A percentile compares a stretch with the other conserved stretches of the same genome.
These are phyloP conservation scores for Harlomillsia oculata DNA, from an alignment of 1,140 invertebrate genomes.

Conservation along the genomic window DNA sequence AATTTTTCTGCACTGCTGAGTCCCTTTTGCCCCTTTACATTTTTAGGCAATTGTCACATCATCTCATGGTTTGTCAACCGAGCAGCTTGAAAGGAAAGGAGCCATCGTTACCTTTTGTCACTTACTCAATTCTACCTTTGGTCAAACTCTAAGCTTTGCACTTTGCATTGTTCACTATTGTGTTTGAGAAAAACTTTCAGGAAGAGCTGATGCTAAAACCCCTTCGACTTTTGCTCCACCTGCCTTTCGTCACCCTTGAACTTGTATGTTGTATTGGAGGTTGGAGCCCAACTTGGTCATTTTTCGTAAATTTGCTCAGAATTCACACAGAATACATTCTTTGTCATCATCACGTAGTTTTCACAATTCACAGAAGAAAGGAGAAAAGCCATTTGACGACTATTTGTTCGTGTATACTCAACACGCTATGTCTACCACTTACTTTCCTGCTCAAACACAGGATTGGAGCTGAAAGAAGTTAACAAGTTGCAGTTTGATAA, in stretches of 20 bases:
- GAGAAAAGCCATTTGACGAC: too few relatives aligned
- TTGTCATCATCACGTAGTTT: too few relatives aligned
- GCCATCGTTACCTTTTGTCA: background rate
- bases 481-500: background rate
- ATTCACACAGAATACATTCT: too few relatives aligned
- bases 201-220: background rate
- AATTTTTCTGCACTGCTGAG: slow-evolving; percentile 2
- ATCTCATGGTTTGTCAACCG: background rate
- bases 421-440: slow-evolving; percentile 4
- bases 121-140: background rate
- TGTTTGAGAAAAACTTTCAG: background rate
- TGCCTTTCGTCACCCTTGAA: too few relatives aligned
- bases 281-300: too few relatives aligned
- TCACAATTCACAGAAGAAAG: too few relatives aligned
- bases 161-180: background rate
- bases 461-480: background rate
- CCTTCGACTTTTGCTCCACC: too few relatives aligned
- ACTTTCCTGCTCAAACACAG: background rate
- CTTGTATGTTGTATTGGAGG: too few relatives aligned
- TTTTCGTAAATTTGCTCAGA: too few relatives aligned
- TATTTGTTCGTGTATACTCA: slow-evolving; percentile 2
- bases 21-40: background rate
- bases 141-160: background rate
- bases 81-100: background rate
- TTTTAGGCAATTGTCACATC: background rate